Base-by-base conservation (phyloP, 2,797 vertebrate genomes). In the Gallirallus australis region DNA sequence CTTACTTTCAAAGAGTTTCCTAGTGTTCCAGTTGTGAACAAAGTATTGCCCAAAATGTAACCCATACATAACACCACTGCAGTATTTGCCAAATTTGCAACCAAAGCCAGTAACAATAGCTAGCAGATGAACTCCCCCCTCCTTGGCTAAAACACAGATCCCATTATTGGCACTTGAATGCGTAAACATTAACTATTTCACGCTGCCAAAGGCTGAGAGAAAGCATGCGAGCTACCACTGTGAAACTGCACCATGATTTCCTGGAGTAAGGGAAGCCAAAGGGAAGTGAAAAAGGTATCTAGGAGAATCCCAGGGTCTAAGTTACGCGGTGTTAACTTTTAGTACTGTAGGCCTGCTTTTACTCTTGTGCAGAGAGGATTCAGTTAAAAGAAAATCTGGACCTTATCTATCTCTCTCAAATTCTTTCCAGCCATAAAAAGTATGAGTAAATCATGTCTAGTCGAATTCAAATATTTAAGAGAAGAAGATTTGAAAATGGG, bases 381-480 rank as follows among this genome's bases (percentile, higher is more conserved):
- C 45, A 52, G 15, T 3, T 66, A 25, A 28, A 73, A 77, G 33
- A 66, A 83, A 52, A 64, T 37, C 78, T 19, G 54, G 30, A 86
- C 35, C n/a, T 14, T 15, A 5, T 47, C 47, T 47, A 15, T 23
- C 35, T 73, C 54, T 48, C 31, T 66, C 53, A 52, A 79, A 56
- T 20, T 71, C 37, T 60, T 24, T 37, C 23, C 35, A 79, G 39
- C 31, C 39, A 82, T 19, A 35, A 66, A 70, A 18, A 59, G 21
- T 11, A 30, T 2, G 10, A 92, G 30, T 63, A 77, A 70, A 82
- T 89, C n/a, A 56, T 7, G 19, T 30, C 71, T 27, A 69, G 59
- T 57, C 28, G 57, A 93, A 72, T 82, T 82, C 50, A 79, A 91
- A 40, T 91, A 89, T 52, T 80, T 60, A 87, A 85, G 27, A 80